Evolutionary conservation across 2,797 vertebrate species (phyloP).

Genomic region (Coccyzus lansbergi): DNA sequence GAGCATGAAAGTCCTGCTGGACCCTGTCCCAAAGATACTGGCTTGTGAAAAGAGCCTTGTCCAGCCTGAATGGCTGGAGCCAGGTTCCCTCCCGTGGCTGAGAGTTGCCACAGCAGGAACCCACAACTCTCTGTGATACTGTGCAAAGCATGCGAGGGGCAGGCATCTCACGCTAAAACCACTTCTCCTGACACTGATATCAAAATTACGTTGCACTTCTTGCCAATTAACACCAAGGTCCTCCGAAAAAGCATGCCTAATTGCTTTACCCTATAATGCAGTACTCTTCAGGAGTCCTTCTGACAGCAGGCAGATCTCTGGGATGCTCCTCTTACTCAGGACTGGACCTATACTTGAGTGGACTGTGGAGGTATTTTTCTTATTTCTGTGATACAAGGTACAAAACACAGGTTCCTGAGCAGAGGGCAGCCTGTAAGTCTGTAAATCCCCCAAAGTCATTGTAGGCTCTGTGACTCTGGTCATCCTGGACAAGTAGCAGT

Average conservation of each 20-base stretch:
- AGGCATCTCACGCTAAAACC: not conserved
- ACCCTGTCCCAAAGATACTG: not conserved
- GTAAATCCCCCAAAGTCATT: not conserved
- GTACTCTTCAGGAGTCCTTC: not conserved
- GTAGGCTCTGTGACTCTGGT: not conserved
- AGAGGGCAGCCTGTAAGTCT: not conserved
- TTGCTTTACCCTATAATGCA: not conserved
- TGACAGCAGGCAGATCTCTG: not conserved
- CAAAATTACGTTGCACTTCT: accelerated
- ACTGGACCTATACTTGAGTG: not conserved
- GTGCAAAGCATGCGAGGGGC: accelerated
- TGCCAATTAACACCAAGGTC: not conserved
- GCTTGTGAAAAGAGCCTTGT: not conserved
- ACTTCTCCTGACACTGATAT: not conserved
- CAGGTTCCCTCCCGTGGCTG: constrained; percentile 42
- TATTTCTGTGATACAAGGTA: not conserved
- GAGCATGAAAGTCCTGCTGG: not conserved
- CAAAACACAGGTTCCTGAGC: not conserved
- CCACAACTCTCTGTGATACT: not conserved
- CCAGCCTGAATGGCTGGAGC: not conserved
- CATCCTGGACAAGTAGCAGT: not conserved
- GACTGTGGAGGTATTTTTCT: not conserved
- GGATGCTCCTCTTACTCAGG: not conserved
- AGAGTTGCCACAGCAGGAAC: constrained; percentile 25
- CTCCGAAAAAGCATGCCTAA: not conserved